Evolutionary conservation across 2,113 vertebrate species (phyloP).

Genomic region (Catharus minimus): DNA sequence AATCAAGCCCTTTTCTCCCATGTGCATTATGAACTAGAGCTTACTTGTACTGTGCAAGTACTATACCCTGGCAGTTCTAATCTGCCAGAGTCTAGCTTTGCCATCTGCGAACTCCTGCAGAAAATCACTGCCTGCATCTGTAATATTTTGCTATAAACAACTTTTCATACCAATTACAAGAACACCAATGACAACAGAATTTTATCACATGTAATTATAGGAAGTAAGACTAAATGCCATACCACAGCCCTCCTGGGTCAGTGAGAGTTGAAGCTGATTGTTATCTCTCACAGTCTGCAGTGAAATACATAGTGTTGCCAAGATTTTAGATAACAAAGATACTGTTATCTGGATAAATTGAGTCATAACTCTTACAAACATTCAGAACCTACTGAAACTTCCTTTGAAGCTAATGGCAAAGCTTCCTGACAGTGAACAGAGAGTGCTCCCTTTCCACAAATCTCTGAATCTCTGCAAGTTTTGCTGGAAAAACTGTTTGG

Average conservation of each 20-base stretch:
- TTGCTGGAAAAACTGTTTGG: background rate
- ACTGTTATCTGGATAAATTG: conserved; percentile 19
- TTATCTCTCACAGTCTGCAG: background rate
- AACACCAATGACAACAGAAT: background rate
- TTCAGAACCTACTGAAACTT: background rate
- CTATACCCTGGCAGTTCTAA: background rate
- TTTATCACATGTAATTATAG: conserved; percentile 12
- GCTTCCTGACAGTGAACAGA: background rate
- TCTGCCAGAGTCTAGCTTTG: background rate
- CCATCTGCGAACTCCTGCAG: background rate
- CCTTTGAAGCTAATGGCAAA: conserved; percentile 11
- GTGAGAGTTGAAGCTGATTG: background rate
- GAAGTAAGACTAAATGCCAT: background rate
- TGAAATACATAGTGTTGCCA: background rate
- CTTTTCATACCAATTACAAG: background rate
- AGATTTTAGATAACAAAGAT: conserved; percentile 11
- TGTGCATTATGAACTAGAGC: background rate
- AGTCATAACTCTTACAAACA: conserved; percentile 5
- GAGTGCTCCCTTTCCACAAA: background rate
- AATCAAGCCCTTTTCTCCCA: background rate
- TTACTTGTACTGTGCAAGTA: background rate
- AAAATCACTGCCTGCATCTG: background rate
- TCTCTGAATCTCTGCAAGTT: background rate
- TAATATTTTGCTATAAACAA: background rate
- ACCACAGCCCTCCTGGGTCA: background rate